Evolutionary conservation across 2,797 vertebrate species (phyloP), one percentile per base, ranked within the genome.

Genomic region (Sebastes diaconus): DNA sequence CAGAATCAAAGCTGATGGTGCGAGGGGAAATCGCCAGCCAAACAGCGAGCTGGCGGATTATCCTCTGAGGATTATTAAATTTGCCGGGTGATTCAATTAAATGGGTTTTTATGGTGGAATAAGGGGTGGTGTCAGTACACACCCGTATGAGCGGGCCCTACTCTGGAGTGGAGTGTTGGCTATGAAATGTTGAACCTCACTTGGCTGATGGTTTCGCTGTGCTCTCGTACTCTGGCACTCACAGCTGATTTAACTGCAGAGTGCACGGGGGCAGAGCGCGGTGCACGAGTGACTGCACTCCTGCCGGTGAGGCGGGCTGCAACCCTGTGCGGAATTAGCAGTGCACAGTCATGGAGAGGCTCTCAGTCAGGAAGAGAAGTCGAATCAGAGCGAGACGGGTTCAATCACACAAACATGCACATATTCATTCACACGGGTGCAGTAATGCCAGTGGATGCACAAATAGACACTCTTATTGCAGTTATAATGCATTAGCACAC

Each of bases 11-110:
- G 68, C 84, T 79, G 76, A 77, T 80, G 74, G 42, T 70, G 68
- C 63, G 63, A 84, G 66, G 77, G 71, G 84, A 84, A 89, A 88
- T 82, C 71, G 29, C 83, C 61, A 64, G 39, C 69, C 55, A 50
- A 78, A 77, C 60, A 73, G 65, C 42, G n/a, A 91, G 80, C 54
- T 18, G 36, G 78, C 68, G 73, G 64, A 92, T 93, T 93, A 83
- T 77, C 68, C 74, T 75, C 39, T 76, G 77, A 91, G 90, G 85
- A 91, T 91, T 91, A 91, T 92, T 91, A 87, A 80, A 85, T 93
- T 90, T 67, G 29, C 71, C 71, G 80, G 88, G 73, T 85, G 90
- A 88, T 88, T 92, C 79, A 82, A 77, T 88, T 91, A 83, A 90
- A 88, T 69, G 68, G 22, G 27, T 65, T 75, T 87, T 84, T 55